phyloP scores from a whole-genome alignment of 1,140 invertebrate genomes.

The Drosophila suzukii region DNA sequence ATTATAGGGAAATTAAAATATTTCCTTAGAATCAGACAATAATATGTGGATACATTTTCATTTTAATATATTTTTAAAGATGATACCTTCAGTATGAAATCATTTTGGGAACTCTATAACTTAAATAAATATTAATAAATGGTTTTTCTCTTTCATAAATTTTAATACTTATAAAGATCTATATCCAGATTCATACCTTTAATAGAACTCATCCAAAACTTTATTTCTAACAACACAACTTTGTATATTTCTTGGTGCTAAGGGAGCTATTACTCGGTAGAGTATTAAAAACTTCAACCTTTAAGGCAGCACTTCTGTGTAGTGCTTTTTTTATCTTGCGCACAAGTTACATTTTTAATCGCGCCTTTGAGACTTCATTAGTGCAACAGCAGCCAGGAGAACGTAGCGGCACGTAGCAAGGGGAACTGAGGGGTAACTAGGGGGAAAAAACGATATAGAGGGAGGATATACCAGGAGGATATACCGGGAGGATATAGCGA shows the following conservation, averaged over 20 bases:
- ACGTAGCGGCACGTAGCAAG: conserved; percentile 45
- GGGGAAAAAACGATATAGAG: neutral
- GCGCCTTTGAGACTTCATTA: conserved; percentile 83
- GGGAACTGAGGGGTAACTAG: neutral
- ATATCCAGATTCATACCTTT: too few species aligned
- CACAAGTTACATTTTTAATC: conserved; percentile 83
- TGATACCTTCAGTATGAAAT: too few species aligned
- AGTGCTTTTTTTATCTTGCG: conserved; percentile 52
- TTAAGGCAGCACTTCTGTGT: conserved; percentile 35
- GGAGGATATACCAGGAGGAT: conserved; percentile 7
- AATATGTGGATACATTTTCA: too few species aligned
- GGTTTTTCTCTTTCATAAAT: too few species aligned
- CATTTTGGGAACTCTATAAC: too few species aligned
- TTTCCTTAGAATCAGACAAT: too few species aligned
- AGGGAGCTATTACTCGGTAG: conserved; percentile 34
- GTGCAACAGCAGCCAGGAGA: conserved; percentile 50
- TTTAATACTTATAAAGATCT: too few species aligned
- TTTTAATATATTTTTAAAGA: too few species aligned
- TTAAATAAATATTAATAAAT: too few species aligned
- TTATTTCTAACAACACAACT: too few species aligned
- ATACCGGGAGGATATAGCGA: conserved; percentile 16
- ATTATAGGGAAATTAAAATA: neutral
- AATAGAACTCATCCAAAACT: too few species aligned
- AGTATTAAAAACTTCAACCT: conserved; percentile 35
- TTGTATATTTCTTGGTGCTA: neutral